These are phyloP conservation scores for Mycteria americana DNA, from an alignment of 2,797 vertebrate genomes.

Conservation along the genomic window DNA sequence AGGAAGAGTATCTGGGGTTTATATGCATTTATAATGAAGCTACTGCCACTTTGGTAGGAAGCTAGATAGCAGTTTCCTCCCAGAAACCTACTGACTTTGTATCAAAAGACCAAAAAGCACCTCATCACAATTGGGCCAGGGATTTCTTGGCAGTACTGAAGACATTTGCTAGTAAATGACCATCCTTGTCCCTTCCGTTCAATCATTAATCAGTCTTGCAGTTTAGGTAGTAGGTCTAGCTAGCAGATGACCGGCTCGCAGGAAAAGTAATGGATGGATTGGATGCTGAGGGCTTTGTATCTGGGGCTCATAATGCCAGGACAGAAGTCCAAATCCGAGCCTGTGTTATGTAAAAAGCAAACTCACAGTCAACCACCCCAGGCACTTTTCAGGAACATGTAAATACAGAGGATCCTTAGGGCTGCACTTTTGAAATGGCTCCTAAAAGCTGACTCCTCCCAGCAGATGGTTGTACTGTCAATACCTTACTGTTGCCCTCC, in stretches of 20 bases:
- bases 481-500: background rate
- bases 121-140: background rate
- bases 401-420: background rate
- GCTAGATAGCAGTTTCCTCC: background rate
- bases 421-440: background rate
- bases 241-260: background rate
- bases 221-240: background rate
- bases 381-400: background rate
- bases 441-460: background rate
- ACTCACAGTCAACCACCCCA: background rate
- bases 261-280: background rate
- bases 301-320: background rate
- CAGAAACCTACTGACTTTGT: background rate
- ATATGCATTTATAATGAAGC: background rate
- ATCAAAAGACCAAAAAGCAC: background rate
- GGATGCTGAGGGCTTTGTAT: background rate
- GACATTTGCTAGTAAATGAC: background rate
- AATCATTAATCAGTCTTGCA: background rate
- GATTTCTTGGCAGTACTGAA: background rate
- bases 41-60: background rate
- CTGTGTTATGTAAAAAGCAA: background rate
- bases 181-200: background rate
- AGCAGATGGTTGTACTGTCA: background rate
- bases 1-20: background rate
- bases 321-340: background rate